Conservation (phyloP, 2,888 invertebrate species). For the Apodemia zela region DNA sequence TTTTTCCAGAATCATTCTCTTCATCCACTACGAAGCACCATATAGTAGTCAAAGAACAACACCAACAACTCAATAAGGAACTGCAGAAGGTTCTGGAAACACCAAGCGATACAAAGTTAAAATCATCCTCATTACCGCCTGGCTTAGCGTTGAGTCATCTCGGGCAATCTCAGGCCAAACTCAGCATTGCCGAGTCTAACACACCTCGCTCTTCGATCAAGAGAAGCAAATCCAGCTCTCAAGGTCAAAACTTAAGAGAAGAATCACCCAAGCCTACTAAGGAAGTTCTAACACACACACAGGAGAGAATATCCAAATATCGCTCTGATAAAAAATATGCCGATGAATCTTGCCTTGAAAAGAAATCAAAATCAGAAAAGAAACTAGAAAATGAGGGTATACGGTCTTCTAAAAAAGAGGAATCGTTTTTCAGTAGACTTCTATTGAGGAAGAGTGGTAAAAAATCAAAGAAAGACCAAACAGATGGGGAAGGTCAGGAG, state of each 20-base stretch:
- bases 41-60: conserved; percentile 62
- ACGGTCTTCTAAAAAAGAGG: conserved; percentile 75
- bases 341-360: conserved; percentile 73
- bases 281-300: conserved; percentile 48
- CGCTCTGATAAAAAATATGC: conserved; percentile 61
- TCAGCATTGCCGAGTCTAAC: conserved; percentile 69
- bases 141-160: conserved; percentile 77
- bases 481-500: conserved; percentile 63
- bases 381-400: conserved; percentile 71
- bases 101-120: conserved; percentile 77
- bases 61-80: conserved; percentile 60
- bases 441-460: conserved; percentile 86
- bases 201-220: conserved; percentile 71
- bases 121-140: conserved; percentile 83
- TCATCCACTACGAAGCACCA: conserved; percentile 74
- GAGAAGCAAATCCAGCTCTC: conserved; percentile 73
- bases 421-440: conserved; percentile 83
- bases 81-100: conserved; percentile 62
- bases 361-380: conserved; percentile 72
- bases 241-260: conserved; percentile 63
- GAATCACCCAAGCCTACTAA: conserved; percentile 51
- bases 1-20: conserved; percentile 73
- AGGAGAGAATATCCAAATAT: conserved; percentile 58
- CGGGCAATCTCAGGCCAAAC: conserved; percentile 72
- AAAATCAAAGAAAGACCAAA: conserved; percentile 82